Evolutionary conservation across 30 jellyfish, hydroid and myxozoan species (phyloP), one percentile per base, ranked within the genome.

Genomic region (Aurelia aurita complex sp. Pacific): DNA sequence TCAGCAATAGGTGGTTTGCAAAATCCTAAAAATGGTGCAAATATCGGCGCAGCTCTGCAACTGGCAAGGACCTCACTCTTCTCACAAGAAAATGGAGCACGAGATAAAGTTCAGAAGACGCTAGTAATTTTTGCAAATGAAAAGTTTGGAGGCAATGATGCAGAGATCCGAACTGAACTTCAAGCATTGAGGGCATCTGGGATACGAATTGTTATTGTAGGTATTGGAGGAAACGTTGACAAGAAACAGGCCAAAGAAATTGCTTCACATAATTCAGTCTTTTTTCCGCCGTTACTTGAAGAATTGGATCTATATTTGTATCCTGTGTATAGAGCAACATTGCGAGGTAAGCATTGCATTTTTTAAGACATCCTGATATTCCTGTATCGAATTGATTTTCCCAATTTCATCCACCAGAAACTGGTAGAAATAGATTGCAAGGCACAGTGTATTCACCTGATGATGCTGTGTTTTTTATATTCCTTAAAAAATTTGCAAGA

Each of bases 81-180:
- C 65, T 94, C 98, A 18, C 94, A 76, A 69, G 98, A 94, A 54
- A 88, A 88, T 61, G 98, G 97, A 13, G 96, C 97, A 32, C 79
- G 98, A 14, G 38, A 14, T 2, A 71, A 74, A 23, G 91, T 88
- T 17, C 98, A 96, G 18, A 88, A 84, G 57, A 46, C 98, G 2
- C 85, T 94, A 46, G 91, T 94, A 13, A 78, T 94, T 0, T 94
- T 94, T 59, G 86, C 82, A 7, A 82, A 83, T 86, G 74, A 77
- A 15, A 69, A 64, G 55, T 7, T 86, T 19, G 61, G 76, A 18
- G 91, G 79, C 38, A 80, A 88, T 64, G 54, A 57, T n/a, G 16
- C 43, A 1, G 96, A 83, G 23, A 62, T 94, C 16, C 77, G 82
- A 50, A 67, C 83, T 35, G 98, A 88, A 82, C 97, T 97, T 2